phyloP scores from a whole-genome alignment of 2,888 invertebrate species.

The Atethmia centrago region DNA sequence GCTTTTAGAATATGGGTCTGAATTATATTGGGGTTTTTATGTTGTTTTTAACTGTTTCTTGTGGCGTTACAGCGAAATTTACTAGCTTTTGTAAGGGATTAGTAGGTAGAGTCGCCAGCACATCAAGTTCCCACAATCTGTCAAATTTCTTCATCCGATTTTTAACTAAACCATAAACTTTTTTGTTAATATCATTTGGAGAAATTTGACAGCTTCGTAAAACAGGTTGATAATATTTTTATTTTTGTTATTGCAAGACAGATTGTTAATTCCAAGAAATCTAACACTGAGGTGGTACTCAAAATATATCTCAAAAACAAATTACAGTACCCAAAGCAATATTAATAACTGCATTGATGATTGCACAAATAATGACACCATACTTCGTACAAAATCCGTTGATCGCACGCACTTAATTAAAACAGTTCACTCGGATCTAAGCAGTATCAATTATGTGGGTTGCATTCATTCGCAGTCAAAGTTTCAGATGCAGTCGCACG shows the following conservation, averaged over 20 bases:
- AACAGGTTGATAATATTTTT: too few relatives aligned
- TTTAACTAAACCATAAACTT: too few relatives aligned
- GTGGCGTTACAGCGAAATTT: not conserved
- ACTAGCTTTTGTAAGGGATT: too few relatives aligned
- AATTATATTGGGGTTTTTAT: not conserved
- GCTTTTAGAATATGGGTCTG: not conserved
- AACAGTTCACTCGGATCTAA: slow-evolving; percentile 1
- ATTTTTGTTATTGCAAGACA: not conserved
- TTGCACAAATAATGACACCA: too few relatives aligned
- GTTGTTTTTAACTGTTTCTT: not conserved
- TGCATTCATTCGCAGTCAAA: slow-evolving; percentile 22
- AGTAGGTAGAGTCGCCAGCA: too few relatives aligned
- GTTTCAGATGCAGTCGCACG: slow-evolving; percentile 37
- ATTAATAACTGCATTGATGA: not conserved
- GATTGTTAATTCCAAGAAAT: not conserved
- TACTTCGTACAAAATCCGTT: too few relatives aligned
- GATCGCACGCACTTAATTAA: not conserved
- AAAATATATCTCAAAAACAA: not conserved
- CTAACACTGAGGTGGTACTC: too few relatives aligned
- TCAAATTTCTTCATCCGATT: too few relatives aligned
- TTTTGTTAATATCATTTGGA: too few relatives aligned
- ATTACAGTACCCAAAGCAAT: not conserved
- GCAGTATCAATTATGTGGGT: not conserved
- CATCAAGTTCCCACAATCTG: too few relatives aligned
- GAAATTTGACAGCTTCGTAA: too few relatives aligned